Evolutionary conservation across 2,888 invertebrate genomes (phyloP).

Genomic region (Ligdia adustata): DNA sequence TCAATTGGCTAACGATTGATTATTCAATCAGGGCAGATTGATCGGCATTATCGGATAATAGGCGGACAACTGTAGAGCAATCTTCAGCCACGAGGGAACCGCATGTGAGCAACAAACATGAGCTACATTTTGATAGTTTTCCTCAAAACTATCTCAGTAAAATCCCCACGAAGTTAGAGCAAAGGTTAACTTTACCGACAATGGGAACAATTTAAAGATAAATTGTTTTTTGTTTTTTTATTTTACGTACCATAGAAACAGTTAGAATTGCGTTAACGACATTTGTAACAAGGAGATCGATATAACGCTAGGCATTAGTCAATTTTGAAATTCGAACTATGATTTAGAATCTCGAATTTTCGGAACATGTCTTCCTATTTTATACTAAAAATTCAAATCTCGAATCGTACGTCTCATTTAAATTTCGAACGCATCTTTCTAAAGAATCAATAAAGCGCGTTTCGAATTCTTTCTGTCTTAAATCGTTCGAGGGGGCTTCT

Average conservation of each 20-base stretch:
- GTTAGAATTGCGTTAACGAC: too few relatives aligned
- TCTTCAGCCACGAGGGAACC: slow-evolving; percentile 34
- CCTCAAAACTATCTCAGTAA: background rate
- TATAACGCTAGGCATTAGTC: too few relatives aligned
- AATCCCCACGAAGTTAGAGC: too few relatives aligned
- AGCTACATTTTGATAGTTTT: background rate
- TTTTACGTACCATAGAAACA: too few relatives aligned
- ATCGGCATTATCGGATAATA: slow-evolving; percentile 80
- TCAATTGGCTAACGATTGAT: slow-evolving; percentile 82
- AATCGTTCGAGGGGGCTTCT: slow-evolving; percentile 65
- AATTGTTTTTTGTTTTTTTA: too few relatives aligned
- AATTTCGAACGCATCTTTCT: slow-evolving; percentile 35
- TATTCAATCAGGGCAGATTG: slow-evolving; percentile 81
- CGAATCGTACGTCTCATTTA: slow-evolving; percentile 26
- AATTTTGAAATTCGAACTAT: too few relatives aligned
- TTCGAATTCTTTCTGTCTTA: slow-evolving; percentile 64
- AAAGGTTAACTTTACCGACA: too few relatives aligned
- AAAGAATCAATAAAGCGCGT: slow-evolving; percentile 68
- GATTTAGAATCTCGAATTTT: too few relatives aligned
- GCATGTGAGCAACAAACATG: slow-evolving; percentile 38
- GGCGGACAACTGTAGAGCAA: slow-evolving; percentile 46
- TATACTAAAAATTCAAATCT: background rate
- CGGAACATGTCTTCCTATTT: too few relatives aligned
- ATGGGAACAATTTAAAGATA: too few relatives aligned
- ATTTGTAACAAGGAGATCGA: too few relatives aligned